These are phyloP conservation scores for Willisornis vidua DNA, from an alignment of 2,113 vertebrate genomes.

Conservation along the genomic window DNA sequence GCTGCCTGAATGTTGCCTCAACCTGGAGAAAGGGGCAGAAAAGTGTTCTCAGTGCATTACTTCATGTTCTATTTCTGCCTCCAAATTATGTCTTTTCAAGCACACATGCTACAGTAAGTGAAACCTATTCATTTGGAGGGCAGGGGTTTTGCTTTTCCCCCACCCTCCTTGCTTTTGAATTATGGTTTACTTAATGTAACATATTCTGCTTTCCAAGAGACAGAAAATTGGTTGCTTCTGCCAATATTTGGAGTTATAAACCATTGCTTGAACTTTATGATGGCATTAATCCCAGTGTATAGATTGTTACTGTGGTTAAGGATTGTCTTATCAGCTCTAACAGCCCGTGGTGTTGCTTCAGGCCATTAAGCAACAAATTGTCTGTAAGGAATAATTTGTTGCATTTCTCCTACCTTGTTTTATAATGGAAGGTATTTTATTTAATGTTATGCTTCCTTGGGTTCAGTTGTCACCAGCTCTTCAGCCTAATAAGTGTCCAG, in stretches of 20 bases:
- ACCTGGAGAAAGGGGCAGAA: background rate
- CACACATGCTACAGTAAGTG: background rate
- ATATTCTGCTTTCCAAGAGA: constrained; percentile 49
- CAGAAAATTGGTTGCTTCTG: constrained; percentile 65
- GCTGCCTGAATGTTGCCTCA: background rate
- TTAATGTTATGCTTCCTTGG: constrained; percentile 2
- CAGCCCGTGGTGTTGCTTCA: constrained; percentile 51
- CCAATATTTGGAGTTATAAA: constrained; percentile 61
- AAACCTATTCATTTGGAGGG: background rate
- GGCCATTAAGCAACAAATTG: constrained; percentile 70
- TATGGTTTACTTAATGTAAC: constrained; percentile 51
- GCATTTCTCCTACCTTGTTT: constrained; percentile 30
- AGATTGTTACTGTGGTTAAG: constrained; percentile 61
- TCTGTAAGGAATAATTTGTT: constrained; percentile 60
- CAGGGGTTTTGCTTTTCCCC: background rate
- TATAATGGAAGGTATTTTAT: constrained; percentile 29
- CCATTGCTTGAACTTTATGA: constrained; percentile 59
- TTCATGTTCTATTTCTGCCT: background rate
- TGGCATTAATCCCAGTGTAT: constrained; percentile 47
- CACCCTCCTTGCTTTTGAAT: background rate
- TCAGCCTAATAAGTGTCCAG: background rate
- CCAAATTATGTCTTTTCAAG: background rate
- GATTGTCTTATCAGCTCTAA: constrained; percentile 47
- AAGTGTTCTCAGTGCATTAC: background rate
- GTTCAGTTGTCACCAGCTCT: background rate